Evolutionary conservation across 2,888 invertebrate genomes (phyloP).

Genomic region (Zygothrica quintamaculata): DNA sequence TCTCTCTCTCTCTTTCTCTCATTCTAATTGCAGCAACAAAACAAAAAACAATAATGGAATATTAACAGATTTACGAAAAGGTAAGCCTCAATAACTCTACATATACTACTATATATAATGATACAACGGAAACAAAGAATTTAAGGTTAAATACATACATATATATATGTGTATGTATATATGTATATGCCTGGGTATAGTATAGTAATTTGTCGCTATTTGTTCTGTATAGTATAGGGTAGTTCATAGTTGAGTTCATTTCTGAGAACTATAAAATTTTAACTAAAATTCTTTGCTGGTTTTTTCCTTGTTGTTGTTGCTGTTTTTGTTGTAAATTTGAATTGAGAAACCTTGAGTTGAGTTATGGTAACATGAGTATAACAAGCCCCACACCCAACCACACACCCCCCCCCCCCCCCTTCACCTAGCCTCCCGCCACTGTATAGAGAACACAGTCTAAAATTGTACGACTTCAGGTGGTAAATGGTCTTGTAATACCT

Average conservation of each 20-base stretch:
- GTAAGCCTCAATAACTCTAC: not conserved
- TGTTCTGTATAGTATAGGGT: too few species aligned
- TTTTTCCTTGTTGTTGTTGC: not conserved
- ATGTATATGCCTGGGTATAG: too few species aligned
- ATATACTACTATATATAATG: too few species aligned
- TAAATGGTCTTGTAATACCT: constrained; percentile 32
- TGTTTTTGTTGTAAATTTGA: constrained; percentile 5
- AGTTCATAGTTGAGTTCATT: not conserved
- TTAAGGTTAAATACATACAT: too few species aligned
- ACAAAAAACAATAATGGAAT: constrained; percentile 66
- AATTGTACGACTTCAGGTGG: constrained; percentile 51
- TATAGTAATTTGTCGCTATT: too few species aligned
- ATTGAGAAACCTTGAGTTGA: constrained; percentile 52
- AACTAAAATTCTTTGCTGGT: not conserved
- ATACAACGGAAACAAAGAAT: too few species aligned
- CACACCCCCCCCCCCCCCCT: not conserved
- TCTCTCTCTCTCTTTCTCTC: too few species aligned
- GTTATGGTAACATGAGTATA: constrained; percentile 22
- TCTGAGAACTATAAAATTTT: not conserved
- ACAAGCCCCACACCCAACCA: not conserved
- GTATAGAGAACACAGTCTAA: constrained; percentile 8
- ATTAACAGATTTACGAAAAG: constrained; percentile 66
- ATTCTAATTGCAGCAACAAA: constrained; percentile 66
- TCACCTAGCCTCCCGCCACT: too few species aligned
- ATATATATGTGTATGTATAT: too few species aligned